Evolutionary conservation across 2,888 invertebrate species (phyloP), one percentile per base, ranked within the genome.

Genomic region (Pimpla rufipes): DNA sequence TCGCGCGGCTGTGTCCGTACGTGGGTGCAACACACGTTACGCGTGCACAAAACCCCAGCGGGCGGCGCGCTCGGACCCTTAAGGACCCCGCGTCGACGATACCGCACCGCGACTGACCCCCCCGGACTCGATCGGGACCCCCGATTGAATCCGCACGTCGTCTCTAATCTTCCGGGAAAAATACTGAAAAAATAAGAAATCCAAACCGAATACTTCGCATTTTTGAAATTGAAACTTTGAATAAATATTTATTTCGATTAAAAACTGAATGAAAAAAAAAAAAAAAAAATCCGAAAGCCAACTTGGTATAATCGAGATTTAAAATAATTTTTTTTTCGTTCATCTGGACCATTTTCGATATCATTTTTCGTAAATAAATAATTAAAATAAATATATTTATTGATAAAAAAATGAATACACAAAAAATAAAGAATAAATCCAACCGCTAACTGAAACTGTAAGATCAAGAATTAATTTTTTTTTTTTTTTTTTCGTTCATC

Each of bases 101-200:
- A 35, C 52, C 21, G 57, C 71, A 35, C 52, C 29, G n/a, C 16
- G 8, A 40, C 59, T 59, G 73, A 73, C 59, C 73, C 52, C 42
- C 29, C 59, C n/a, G n/a, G n/a, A 35, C 35, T 29, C 59, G 73
- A 73, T 73, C 73, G 73, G n/a, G 59, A 45, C 35, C 35, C 6
- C 29, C 73, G 73, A 73, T 73, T 73, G 42, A 66, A 66, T 66
- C 42, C 57, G n/a, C 29, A 35, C 29, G 29, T 18, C 18, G 16
- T 16, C 55, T 73, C 45, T 45, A 35, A 73, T 73, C 73, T 45
- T 45, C 21, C 59, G n/a, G 13, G 18, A 52, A 55, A 21, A 21
- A 52, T 55, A n/a, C n/a, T 52, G n/a, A n/a, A n/a, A n/a, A n/a
- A 70, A 18, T 5, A 23, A 57, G 16, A 67, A 4, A 67, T 10